A percentile compares a stretch with the other conserved stretches of the same genome.
Conservation (phyloP, 2,888 invertebrate genomes). For the Macrosiphum euphorbiae region DNA sequence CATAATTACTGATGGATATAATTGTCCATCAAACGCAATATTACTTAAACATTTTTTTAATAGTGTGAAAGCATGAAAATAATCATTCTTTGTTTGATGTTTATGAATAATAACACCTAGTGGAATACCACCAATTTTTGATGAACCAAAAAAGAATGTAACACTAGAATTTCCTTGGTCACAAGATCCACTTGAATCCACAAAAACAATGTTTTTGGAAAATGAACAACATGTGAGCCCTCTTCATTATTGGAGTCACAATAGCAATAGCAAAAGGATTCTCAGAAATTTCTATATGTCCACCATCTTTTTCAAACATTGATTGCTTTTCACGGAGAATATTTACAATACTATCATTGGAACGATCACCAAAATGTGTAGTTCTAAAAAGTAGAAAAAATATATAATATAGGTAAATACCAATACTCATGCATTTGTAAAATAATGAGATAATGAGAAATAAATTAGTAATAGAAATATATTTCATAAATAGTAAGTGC, state of each 20-base stretch:
- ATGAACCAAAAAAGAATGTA: background rate
- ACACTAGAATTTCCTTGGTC: background rate
- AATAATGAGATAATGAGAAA: too few relatives aligned
- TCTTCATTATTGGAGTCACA: background rate
- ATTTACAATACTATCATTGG: too few relatives aligned
- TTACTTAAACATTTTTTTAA: background rate
- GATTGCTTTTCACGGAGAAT: too few relatives aligned
- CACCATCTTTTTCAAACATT: too few relatives aligned
- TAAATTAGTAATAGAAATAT: too few relatives aligned
- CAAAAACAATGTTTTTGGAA: constrained; percentile 1
- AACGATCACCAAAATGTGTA: too few relatives aligned
- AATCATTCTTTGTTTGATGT: background rate
- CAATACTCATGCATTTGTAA: too few relatives aligned
- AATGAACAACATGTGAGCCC: background rate
- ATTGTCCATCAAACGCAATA: background rate
- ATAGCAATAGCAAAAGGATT: too few relatives aligned
- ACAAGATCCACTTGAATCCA: background rate
- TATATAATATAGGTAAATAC: too few relatives aligned
- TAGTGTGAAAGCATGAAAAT: background rate
- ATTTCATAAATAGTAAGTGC: too few relatives aligned
- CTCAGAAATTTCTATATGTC: too few relatives aligned
- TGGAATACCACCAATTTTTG: background rate
- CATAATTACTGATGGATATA: background rate
- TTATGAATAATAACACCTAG: background rate
- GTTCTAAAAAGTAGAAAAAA: too few relatives aligned